Evolutionary conservation across 2,888 invertebrate genomes (phyloP), one percentile per base, ranked within the genome.

Genomic region (Patella caerulea): DNA sequence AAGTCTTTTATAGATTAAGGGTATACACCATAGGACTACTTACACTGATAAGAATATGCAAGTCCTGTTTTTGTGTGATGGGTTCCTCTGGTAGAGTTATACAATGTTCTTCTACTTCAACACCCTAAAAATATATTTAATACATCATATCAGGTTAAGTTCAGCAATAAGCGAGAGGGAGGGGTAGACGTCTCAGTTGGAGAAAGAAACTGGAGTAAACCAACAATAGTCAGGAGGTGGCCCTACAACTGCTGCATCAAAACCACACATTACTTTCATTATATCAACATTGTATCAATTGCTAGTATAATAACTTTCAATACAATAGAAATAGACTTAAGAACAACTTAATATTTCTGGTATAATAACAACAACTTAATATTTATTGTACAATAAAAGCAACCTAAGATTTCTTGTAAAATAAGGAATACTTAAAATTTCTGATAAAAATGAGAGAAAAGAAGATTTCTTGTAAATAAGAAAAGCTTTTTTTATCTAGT

Each of bases 1-100:
- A 45, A 45, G 45, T 7, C 9, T 7, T 45, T 45, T 45, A 45
- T 45, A 34, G 45, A 45, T 9, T 45, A 45, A 45, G 7, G 1
- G 45, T 45, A 45, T 11, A 29, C 14, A 73, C 1, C 9, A 73
- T 11, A 17, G 12, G 15, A 52, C 2, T 34, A 82, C 83, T 75
- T 79, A 89, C 88, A 72, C 82, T 83, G 24, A 89, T 82, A 73
- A 81, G 72, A 19, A 89, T 78, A 11, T 54, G 73, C 55, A 87
- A 75, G 11, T 87, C 84, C 11, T 82, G 82, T 11, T 83, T 83
- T 59, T 83, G 79, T 11, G 82, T 83, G 34, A 89, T 81, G 11
- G 85, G 78, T 71, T 85, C 82, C 14, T 81, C 81, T 34, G 89
- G 88, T 53, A 89, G 74, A 11, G 78, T 78, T 5, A 89, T 82